Base-by-base conservation (phyloP, 1,140 invertebrate genomes). In the Tyrophagus putrescentiae region DNA sequence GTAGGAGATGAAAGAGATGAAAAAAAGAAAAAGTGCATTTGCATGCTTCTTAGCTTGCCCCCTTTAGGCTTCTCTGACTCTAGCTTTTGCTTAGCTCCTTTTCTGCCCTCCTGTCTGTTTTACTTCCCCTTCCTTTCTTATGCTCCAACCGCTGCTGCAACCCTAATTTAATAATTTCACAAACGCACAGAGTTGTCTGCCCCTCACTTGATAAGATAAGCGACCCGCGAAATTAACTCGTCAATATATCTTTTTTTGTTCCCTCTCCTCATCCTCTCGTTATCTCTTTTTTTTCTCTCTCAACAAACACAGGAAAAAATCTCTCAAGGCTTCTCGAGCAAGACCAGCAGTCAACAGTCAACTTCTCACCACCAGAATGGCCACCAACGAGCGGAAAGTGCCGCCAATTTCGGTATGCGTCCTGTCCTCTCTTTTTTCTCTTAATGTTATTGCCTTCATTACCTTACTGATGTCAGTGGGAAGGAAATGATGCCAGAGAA, bases 161-260 rank as follows among this genome's bases (percentile, higher is more conserved):
- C n/a, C n/a, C n/a, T n/a, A n/a, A n/a, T n/a, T n/a, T n/a, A n/a
- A n/a, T n/a, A n/a, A n/a, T n/a, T n/a, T n/a, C n/a, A n/a, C n/a
- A n/a, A n/a, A n/a, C n/a, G n/a, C n/a, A n/a, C n/a, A n/a, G n/a
- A n/a, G n/a, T n/a, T n/a, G n/a, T n/a, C n/a, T n/a, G n/a, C n/a
- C n/a, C n/a, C n/a, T n/a, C n/a, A n/a, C n/a, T n/a, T n/a, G 45
- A 48, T 48, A 48, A 48, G 45, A 48, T 48, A 48, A 48, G 7
- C 45, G 45, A 48, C n/a, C n/a, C n/a, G n/a, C n/a, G n/a, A n/a
- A n/a, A 7, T 48, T 48, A 48, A 48, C 45, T 48, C 7, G 18
- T 48, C 45, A 48, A 48, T 48, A 48, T 48, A 25, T 48, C 31
- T 48, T 21, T 21, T 48, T 48, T 48, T 48, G 36, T 39, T 39